Base-by-base conservation (phyloP, 2,888 invertebrate genomes). In the Copidosoma aretas region DNA sequence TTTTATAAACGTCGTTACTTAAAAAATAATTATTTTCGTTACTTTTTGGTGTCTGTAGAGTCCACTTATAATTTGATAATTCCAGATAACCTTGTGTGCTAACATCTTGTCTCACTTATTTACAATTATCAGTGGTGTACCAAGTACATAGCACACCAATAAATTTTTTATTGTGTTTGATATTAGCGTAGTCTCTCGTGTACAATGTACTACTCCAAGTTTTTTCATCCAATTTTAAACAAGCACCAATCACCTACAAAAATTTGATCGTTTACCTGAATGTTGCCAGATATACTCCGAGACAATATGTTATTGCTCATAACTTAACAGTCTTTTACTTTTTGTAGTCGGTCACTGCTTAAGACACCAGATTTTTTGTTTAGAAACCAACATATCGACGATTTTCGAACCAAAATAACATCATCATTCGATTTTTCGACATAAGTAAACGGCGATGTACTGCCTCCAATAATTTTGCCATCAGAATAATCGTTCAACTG, bases 321-420 rank as follows among this genome's bases (percentile, higher is more conserved):
- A 5, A 52, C 12, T 19, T 52, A 8, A 19, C 52, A n/a, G 1
- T 52, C 19, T 52, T 22, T 52, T 10, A 52, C 52, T 52, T 19
- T 19, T 22, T 17, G 10, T 22, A 52, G n/a, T 52, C 52, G 17
- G 22, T 52, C 52, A 52, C 52, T 52, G 52, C 52, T 52, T 12
- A 52, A 19, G 2, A 49, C 57, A 15, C 49, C 39, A 15, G 63
- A 52, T 19, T 53, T 59, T 66, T 66, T 68, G 56, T 66, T 71
- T n/a, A 71, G 46, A 8, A 65, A 63, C 68, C 71, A 71, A 63
- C 71, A 66, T 52, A 68, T 65, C 5, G 65, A 71, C 14, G 64
- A 65, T 57, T 69, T 69, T 60, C 60, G 25, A 21, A 69, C 61
- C 19, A 52, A 52, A 52, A 10, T 22, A 52, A 32, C 21, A 32